A percentile compares a stretch with the other conserved stretches of the same genome.
phyloP scores from a whole-genome alignment of 2,113 vertebrate species.

The Nothobranchius furzeri region DNA sequence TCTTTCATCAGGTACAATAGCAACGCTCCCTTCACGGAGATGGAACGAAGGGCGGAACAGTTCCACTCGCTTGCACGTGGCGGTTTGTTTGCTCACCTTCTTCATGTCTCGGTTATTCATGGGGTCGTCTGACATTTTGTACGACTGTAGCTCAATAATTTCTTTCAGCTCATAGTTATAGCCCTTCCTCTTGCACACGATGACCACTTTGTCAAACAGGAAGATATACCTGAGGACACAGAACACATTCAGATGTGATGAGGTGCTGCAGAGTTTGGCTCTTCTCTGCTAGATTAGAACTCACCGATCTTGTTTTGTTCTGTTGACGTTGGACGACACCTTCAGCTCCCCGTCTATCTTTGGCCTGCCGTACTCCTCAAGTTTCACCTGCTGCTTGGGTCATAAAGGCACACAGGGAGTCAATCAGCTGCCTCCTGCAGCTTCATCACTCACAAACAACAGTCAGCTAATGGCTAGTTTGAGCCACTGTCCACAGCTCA shows the following conservation, averaged over 20 bases:
- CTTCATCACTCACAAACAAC: neutral
- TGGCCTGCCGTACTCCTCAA: constrained; percentile 93
- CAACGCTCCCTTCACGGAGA: neutral
- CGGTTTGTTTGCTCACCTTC: constrained; percentile 80
- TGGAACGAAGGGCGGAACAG: neutral
- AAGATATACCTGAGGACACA: constrained; percentile 89
- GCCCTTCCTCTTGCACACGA: constrained; percentile 95
- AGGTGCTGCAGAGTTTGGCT: neutral
- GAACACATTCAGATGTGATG: neutral
- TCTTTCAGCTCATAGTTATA: constrained; percentile 97
- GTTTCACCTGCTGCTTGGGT: constrained; percentile 87
- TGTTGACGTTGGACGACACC: constrained; percentile 92
- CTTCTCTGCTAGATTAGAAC: neutral
- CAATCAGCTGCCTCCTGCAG: constrained; percentile 10
- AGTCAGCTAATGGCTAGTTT: too few relatives aligned
- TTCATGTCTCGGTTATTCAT: constrained; percentile 96
- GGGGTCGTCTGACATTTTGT: constrained; percentile 96
- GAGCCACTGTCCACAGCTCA: too few relatives aligned
- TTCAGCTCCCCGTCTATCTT: constrained; percentile 98
- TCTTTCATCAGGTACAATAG: constrained; percentile 14
- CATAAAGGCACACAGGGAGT: constrained; percentile 32
- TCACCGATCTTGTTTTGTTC: constrained; percentile 97
- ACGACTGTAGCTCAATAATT: constrained; percentile 91
- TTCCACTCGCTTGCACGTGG: neutral
- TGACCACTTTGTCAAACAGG: constrained; percentile 98